phyloP scores from a whole-genome alignment of 2,113 vertebrate genomes.

The Platysteira castanea region DNA sequence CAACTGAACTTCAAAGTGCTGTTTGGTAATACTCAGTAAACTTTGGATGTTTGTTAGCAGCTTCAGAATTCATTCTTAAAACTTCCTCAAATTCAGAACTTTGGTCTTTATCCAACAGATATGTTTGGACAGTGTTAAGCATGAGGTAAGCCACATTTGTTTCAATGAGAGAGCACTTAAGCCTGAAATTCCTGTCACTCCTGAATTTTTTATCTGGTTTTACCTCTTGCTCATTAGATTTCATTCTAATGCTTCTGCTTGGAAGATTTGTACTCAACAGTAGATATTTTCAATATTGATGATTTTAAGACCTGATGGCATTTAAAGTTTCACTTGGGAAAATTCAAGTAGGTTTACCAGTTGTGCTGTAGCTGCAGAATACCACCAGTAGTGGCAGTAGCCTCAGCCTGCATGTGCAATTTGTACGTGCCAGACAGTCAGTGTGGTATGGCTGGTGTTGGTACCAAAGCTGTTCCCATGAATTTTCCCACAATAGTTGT shows the following conservation, averaged over 20 bases:
- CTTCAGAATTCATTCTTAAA: neutral
- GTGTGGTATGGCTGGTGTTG: neutral
- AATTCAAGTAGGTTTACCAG: neutral
- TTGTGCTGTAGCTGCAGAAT: neutral
- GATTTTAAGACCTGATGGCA: neutral
- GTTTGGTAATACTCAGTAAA: neutral
- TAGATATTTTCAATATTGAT: neutral
- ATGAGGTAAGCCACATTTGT: neutral
- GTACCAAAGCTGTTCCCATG: neutral
- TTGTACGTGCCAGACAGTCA: neutral
- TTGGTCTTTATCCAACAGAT: neutral
- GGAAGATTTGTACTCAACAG: neutral
- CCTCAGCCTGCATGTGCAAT: accelerated
- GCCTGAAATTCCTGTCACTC: neutral
- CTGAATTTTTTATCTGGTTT: neutral
- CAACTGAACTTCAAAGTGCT: neutral
- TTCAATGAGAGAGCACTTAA: neutral
- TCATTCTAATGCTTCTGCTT: neutral
- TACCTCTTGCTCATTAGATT: neutral
- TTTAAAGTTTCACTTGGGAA: neutral
- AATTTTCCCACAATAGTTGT: neutral
- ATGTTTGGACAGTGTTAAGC: neutral
- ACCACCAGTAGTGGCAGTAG: neutral
- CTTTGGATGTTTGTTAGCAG: neutral
- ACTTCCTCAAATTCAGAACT: neutral